These are phyloP conservation scores for Gavialis gangeticus DNA, from an alignment of 2,113 vertebrate species.

Conservation along the genomic window DNA sequence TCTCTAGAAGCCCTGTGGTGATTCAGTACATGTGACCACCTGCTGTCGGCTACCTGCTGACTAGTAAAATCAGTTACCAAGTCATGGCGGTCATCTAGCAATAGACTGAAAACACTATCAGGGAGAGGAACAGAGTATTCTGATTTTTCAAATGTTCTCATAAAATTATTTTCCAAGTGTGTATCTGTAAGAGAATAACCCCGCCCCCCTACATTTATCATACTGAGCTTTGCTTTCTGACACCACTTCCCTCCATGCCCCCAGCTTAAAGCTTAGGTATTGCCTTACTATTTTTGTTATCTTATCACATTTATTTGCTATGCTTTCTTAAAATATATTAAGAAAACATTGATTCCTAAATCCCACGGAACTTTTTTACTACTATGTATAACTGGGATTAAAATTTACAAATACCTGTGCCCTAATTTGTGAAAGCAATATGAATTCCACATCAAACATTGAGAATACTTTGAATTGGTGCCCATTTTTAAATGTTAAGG, in stretches of 20 bases:
- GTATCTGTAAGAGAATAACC: background rate
- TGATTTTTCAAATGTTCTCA: background rate
- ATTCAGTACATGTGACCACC: background rate
- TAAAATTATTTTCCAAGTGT: background rate
- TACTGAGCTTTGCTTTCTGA: background rate
- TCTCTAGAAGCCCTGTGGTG: background rate
- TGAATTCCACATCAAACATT: background rate
- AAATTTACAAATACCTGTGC: background rate
- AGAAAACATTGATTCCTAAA: background rate
- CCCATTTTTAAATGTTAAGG: background rate
- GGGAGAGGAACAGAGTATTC: background rate
- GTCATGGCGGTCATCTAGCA: background rate
- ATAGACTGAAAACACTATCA: too few relatives aligned
- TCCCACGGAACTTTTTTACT: background rate
- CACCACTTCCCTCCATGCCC: background rate
- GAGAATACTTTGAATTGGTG: background rate
- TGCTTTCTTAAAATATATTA: background rate
- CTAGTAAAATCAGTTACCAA: background rate
- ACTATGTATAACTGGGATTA: background rate
- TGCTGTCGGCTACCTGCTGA: background rate
- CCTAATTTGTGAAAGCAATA: background rate
- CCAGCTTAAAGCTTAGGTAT: background rate
- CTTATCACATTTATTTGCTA: background rate
- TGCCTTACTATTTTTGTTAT: background rate
- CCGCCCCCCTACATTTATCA: background rate